Evolutionary conservation across 2,113 vertebrate species (phyloP).

Genomic region (Caranx ignobilis): DNA sequence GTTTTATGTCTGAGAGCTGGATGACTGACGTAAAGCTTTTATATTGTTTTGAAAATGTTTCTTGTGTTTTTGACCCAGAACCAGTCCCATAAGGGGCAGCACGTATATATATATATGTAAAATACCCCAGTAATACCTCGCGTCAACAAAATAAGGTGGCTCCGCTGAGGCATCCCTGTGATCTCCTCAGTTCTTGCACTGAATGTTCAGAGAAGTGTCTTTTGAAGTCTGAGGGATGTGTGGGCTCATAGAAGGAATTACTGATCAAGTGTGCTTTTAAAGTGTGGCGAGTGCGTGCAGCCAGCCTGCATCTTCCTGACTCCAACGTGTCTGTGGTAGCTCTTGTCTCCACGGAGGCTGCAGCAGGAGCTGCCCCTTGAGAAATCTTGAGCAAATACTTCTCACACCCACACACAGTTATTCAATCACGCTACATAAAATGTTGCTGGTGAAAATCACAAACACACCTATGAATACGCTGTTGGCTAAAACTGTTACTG

Average conservation of each 20-base stretch:
- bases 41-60: neutral
- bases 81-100: constrained; percentile 43
- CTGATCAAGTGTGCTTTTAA: constrained; percentile 72
- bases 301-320: constrained; percentile 24
- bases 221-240: constrained; percentile 67
- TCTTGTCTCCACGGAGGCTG: constrained; percentile 36
- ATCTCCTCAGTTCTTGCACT: constrained; percentile 26
- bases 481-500: constrained; percentile 6
- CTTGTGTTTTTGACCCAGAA: constrained; percentile 1
- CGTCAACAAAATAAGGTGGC: constrained; percentile 33
- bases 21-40: neutral
- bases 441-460: constrained; percentile 1
- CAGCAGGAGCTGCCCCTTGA: constrained; percentile 38
- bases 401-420: constrained; percentile 30
- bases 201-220: constrained; percentile 51
- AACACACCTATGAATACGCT: constrained; percentile 2
- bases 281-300: constrained; percentile 50
- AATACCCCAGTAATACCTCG: constrained; percentile 7
- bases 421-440: constrained; percentile 28
- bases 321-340: constrained; percentile 10
- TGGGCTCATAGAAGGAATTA: constrained; percentile 59
- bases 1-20: neutral
- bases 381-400: constrained; percentile 53
- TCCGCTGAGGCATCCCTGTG: constrained; percentile 36
- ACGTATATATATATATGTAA: constrained; percentile 5